Base-by-base conservation (phyloP, 2,797 vertebrate genomes). In the Bovichtus diacanthus region DNA sequence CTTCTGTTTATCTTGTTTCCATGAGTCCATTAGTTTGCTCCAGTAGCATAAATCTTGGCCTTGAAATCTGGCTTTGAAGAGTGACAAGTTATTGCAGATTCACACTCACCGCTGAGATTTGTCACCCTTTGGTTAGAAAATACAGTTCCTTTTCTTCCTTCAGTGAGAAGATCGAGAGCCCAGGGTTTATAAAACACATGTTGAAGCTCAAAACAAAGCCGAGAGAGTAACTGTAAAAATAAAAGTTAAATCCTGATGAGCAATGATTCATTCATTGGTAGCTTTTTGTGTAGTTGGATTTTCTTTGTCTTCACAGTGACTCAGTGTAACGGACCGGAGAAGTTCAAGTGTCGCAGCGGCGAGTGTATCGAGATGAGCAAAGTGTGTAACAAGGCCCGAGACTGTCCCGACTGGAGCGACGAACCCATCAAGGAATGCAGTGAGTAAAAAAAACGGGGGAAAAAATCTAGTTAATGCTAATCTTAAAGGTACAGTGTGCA, bases 361-460 rank as follows among this genome's bases (percentile, higher is more conserved):
- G 98, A 99, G 81, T 99, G 98, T 82, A 97, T 99, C 27, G 98
- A 99, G 64, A 93, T 96, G 91, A 96, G 78, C 88, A 97, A 97
- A 94, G 97, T 99, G 6, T 99, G 98, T 89, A 97, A 99, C 93
- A 96, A 97, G 83, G 93, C 93, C 76, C 93, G 96, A 53, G 98
- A 99, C 95, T 99, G 98, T 94, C 95, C 94, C 1, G 98, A 99
- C 93, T 97, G 97, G 97, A 99, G 98, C 18, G 98, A 99, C 15
- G 98, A 99, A 54, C 98, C 98, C 21, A 94, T 98, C 55, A 96
- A 97, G 59, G 97, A 99, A 78, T 99, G 98, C 88, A 94, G 98
- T 99, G 93, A 97, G 98, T 96, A 11, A 69, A 58, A 10, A 16
- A 36, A n/a, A n/a, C n/a, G 21, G 12, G 27, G 19, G 7, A 9